phyloP scores from a whole-genome alignment of 2,113 vertebrate genomes.

The Cardinalis cardinalis region DNA sequence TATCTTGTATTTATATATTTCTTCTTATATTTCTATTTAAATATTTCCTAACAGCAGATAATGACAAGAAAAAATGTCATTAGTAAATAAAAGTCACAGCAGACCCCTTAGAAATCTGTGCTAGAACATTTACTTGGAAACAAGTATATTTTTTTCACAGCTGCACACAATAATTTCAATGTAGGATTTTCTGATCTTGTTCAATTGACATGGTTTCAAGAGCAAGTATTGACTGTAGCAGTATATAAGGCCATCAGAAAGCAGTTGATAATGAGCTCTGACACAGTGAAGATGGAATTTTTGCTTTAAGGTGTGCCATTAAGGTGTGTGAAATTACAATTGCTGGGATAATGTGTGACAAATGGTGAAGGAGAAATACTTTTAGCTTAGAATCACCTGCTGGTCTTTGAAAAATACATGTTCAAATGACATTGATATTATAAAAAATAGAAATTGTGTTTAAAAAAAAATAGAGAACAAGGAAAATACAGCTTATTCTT shows the following conservation, averaged over 20 bases:
- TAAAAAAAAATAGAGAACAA: neutral
- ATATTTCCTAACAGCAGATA: neutral
- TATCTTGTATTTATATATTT: neutral
- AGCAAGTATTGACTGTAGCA: neutral
- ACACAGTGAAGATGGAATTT: neutral
- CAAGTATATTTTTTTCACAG: neutral
- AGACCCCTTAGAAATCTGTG: neutral
- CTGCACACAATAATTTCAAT: neutral
- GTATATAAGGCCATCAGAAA: neutral
- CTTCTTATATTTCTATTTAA: neutral
- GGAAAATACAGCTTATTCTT: neutral
- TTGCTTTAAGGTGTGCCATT: neutral
- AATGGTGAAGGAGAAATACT: neutral
- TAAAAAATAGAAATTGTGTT: neutral
- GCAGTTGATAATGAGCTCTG: neutral
- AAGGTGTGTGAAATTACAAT: slow-evolving; percentile 10
- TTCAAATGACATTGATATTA: neutral
- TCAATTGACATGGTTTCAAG: neutral
- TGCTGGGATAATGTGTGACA: neutral
- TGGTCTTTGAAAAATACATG: neutral
- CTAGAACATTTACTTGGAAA: neutral
- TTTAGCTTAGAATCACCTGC: neutral
- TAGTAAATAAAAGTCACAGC: neutral
- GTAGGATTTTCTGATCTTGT: neutral
- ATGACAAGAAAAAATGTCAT: neutral